Evolutionary conservation across 2,797 vertebrate genomes (phyloP).

Genomic region (Lepilemur septentrionalis): DNA sequence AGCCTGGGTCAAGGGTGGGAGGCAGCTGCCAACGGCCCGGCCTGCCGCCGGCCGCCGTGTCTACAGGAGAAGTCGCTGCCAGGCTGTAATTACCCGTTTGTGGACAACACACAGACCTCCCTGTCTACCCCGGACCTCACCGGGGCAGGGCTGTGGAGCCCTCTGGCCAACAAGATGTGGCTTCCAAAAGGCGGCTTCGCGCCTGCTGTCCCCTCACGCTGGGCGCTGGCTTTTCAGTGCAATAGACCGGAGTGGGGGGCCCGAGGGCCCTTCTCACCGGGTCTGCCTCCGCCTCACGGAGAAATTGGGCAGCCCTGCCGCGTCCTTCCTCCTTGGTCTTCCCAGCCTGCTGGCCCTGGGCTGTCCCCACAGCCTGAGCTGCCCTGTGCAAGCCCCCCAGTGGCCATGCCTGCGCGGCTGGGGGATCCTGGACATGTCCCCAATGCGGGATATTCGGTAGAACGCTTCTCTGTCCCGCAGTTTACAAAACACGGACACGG

Average conservation of each 20-base stretch:
- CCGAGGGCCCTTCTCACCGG: not conserved
- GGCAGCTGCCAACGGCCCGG: not conserved
- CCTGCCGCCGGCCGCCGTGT: not conserved
- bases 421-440: not conserved
- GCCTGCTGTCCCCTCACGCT: not conserved
- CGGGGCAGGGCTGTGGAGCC: not conserved
- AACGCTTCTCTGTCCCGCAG: rapidly evolving
- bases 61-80: not conserved
- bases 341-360: not conserved
- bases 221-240: not conserved
- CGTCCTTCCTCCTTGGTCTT: not conserved
- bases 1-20: not conserved
- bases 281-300: not conserved
- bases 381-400: not conserved
- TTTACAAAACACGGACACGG: not conserved
- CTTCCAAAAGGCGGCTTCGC: not conserved
- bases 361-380: not conserved
- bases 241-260: rapidly evolving
- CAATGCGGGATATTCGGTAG: rapidly evolving
- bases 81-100: not conserved
- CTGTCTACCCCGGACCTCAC: not conserved
- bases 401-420: not conserved
- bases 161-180: not conserved
- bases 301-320: too few relatives aligned
- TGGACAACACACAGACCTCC: not conserved